Base-by-base conservation (phyloP, 2,888 invertebrate species). In the Ceraclea dissimilis region DNA sequence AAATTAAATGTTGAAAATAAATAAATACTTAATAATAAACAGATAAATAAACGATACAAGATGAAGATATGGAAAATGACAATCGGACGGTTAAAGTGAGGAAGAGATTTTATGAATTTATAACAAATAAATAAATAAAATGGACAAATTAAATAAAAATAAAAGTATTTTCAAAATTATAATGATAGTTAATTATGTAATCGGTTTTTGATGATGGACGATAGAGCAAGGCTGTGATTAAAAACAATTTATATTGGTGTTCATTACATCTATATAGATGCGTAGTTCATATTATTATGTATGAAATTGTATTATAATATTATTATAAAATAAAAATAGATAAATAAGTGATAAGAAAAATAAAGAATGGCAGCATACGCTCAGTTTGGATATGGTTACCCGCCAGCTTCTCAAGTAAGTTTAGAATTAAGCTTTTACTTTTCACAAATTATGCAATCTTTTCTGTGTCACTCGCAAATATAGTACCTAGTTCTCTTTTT, bases 321-420 rank as follows among this genome's bases (percentile, higher is more conserved):
- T 39, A n/a, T 8, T 39, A n/a, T 8, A 13, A 8, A 13, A 16
- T n/a, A 39, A 39, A 39, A 8, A 39, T 39, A 39, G 4, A n/a
- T 39, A 26, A 4, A 26, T 26, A 26, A 26, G 10, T 26, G n/a
- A n/a, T 26, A 26, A 10, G 5, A 26, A 4, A 26, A 4, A 26
- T 26, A n/a, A 8, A 39, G 16, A 26, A 77, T 78, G 78, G 78
- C 92, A 74, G 89, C 91, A 68, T 93, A 93, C 78, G 85, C 92
- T 71, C 92, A 93, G 79, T 92, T 92, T 78, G 91, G 92, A 80
- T 93, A 92, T 76, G 83, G 89, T 69, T 92, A 92, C 81, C 89
- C 90, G 82, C 83, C 92, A 82, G 89, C 90, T 71, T 87, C 91
- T 68, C 93, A 92, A 91, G 92, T 93, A 79, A 79, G 82, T 75